Percentiles rank a stretch among this genome's conserved stretches.
Evolutionary conservation across 2,888 invertebrate genomes (phyloP).

Genomic region (Campopleginae sp.): DNA sequence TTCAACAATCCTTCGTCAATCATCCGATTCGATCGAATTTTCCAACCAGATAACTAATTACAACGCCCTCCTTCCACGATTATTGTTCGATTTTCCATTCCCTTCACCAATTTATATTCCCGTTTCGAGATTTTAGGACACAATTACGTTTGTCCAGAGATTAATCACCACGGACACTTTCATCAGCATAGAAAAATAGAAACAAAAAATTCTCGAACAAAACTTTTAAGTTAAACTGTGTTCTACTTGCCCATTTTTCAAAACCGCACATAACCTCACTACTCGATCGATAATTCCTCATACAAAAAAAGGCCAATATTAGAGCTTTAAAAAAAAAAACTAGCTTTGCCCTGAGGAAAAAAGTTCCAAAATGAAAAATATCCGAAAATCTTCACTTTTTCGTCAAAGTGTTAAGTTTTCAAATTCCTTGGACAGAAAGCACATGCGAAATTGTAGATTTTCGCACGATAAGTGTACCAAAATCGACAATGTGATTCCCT

Average conservation of each 20-base stretch:
- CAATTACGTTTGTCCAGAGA: not conserved
- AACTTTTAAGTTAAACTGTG: not conserved
- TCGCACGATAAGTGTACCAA: not conserved
- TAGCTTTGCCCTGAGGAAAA: too few relatives aligned
- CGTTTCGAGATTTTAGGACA: not conserved
- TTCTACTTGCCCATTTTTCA: not conserved
- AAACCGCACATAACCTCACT: slow-evolving; percentile 17
- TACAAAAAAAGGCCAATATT: too few relatives aligned
- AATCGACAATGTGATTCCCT: not conserved
- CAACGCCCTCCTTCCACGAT: not conserved
- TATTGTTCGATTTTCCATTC: not conserved
- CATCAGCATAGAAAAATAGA: not conserved
- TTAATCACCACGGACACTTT: not conserved
- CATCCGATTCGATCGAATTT: not conserved
- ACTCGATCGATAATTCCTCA: not conserved
- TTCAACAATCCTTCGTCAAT: not conserved
- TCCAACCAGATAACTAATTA: not conserved
- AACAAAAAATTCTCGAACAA: not conserved
- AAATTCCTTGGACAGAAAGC: too few relatives aligned
- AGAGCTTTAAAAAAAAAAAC: not conserved
- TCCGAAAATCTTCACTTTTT: not conserved
- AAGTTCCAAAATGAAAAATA: not conserved
- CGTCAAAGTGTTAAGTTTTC: too few relatives aligned
- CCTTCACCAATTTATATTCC: not conserved
- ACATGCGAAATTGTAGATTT: too few relatives aligned